These are phyloP conservation scores for Hypsopygia costalis DNA, from an alignment of 2,888 invertebrate species.

Conservation along the genomic window DNA sequence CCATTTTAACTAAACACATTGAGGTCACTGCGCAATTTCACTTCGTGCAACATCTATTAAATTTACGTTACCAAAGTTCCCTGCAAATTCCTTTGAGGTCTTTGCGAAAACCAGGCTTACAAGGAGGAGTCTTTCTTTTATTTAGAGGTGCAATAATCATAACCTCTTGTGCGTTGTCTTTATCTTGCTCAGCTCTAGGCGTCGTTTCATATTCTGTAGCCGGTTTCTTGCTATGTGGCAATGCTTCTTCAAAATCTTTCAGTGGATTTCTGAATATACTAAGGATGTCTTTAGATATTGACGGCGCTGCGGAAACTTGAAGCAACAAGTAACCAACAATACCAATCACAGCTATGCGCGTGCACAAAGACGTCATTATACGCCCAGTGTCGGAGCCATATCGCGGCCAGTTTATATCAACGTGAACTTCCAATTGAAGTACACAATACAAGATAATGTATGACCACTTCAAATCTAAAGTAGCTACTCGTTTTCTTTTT, in stretches of 20 bases:
- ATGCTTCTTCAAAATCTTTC: neutral
- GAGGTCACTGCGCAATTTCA: neutral
- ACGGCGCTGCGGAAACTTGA: neutral
- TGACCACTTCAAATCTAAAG: too few relatives aligned
- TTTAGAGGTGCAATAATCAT: neutral
- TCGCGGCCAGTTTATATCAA: slow-evolving; percentile 42
- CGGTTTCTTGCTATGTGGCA: neutral
- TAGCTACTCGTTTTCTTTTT: too few relatives aligned
- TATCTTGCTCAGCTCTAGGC: neutral
- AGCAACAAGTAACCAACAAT: slow-evolving; percentile 33
- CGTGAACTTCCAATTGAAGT: slow-evolving; percentile 29
- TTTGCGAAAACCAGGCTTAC: neutral
- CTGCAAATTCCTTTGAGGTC: neutral
- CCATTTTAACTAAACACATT: neutral
- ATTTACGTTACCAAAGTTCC: neutral
- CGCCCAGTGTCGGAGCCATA: slow-evolving; percentile 29
- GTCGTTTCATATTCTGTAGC: neutral
- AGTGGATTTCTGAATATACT: neutral
- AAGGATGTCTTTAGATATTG: neutral
- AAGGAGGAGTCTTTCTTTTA: neutral
- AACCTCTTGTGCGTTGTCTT: neutral
- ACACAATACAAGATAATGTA: slow-evolving; percentile 12
- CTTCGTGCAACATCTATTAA: neutral
- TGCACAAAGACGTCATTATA: slow-evolving; percentile 61
- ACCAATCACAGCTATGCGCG: slow-evolving; percentile 50